Evolutionary conservation across 2,113 vertebrate genomes (phyloP), one percentile per base, ranked within the genome.

Genomic region (Grus americana): DNA sequence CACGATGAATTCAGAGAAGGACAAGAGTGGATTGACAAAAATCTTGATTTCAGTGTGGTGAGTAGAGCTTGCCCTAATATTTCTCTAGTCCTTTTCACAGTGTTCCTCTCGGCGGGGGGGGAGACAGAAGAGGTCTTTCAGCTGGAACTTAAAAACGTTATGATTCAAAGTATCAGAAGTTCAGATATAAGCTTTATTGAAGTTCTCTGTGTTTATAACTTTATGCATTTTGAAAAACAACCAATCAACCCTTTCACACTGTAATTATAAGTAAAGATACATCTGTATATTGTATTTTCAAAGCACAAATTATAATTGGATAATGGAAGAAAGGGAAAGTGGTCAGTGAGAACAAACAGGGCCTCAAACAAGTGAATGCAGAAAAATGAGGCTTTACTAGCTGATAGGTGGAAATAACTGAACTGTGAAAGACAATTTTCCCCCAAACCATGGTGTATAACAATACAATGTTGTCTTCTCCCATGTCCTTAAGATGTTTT

Each of bases 31-130:
- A 99, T 99, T 90, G 98, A 99, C 83, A 98, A 99, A 96, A 99
- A 99, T 90, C 98, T 99, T 97, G 99, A 99, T 98, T 99, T 99
- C 94, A 97, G 99, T 61, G 99, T 99, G 99, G 99, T 99, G 62
- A 98, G 98, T 98, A 83, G 21, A 88, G 50, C 66, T 46, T 93
- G 8, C 30, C 21, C 21, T 80, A 23, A 10, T 66, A 32, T 81
- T 90, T 90, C 36, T 66, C 8, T 92, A 26, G 21, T 83, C 11
- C 13, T 90, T 91, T 90, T 76, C 16, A 36, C 3, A 30, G 8
- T 92, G 9, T 74, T 82, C 40, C 6, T 27, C 17, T 21, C 54
- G 11, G 7, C 4, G n/a, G 46, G 73, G 52, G 49, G 38, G 38
- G 38, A 38, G 38, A 38, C 50, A 42, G 26, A 79, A 70, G 47